Percentiles rank a stretch among this genome's conserved stretches.
These are phyloP conservation scores for Tachypleus tridentatus DNA, from an alignment of 1,140 invertebrate species.

Conservation along the genomic window DNA sequence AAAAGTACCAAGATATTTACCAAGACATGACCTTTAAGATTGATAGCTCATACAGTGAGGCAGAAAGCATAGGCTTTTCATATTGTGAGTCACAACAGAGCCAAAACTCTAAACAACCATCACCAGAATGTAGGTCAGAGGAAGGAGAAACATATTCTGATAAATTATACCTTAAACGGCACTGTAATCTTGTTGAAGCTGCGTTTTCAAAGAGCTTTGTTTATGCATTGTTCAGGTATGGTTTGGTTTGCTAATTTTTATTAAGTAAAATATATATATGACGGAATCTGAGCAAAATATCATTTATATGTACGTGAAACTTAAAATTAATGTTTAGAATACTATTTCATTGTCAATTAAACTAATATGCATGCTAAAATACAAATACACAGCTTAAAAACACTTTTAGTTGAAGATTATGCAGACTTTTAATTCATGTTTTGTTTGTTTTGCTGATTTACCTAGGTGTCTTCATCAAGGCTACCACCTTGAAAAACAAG, in stretches of 20 bases:
- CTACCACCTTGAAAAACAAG: conserved; percentile 44
- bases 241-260: not conserved
- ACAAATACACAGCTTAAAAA: no score
- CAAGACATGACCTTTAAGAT: conserved; percentile 33
- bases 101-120: conserved; percentile 18
- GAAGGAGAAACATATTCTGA: conserved; percentile 25
- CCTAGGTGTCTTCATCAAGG: conserved; percentile 50
- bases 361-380: no score
- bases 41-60: conserved; percentile 10
- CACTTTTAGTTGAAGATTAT: not conserved
- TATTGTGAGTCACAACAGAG: conserved; percentile 22
- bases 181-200: conserved; percentile 46
- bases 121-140: conserved; percentile 27
- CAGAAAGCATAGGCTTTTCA: conserved; percentile 14
- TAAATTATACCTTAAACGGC: conserved; percentile 37
- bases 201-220: conserved; percentile 55
- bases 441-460: conserved; percentile 36
- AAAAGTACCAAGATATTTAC: conserved; percentile 30
- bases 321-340: no score
- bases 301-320: no score
- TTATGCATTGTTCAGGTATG: conserved; percentile 16
- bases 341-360: no score
- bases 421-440: not conserved
- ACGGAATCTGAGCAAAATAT: not conserved
- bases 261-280: not conserved